Evolutionary conservation across 2,113 vertebrate species (phyloP), one percentile per base, ranked within the genome.

Genomic region (Delphinapterus leucas): DNA sequence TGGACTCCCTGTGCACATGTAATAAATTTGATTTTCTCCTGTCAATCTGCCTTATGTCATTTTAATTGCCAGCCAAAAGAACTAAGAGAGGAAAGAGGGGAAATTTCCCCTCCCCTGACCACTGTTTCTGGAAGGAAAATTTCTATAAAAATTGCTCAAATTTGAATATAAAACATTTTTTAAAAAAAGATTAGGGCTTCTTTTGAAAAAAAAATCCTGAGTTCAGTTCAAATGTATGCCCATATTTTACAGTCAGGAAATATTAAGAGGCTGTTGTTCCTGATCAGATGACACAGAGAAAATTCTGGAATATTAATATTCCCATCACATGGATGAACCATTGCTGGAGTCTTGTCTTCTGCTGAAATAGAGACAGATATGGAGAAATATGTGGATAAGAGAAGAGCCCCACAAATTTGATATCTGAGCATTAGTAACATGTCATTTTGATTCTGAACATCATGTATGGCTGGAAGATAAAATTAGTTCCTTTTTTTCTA

Each of bases 381-480:
- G 53, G 58, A 92, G 25, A 36, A 65, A 76, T 14, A 68, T 0
- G 31, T 90, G 28, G 65, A 13, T 47, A 82, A 68, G 70, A 80
- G 20, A 8, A 85, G 9, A 97, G 28, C 3, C n/a, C 20, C 13
- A 74, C 8, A 41, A 38, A 74, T 80, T 65, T 93, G 88, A 70
- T 71, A 68, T 85, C 25, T 82, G 94, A 89, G 15, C n/a, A 8
- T 87, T 87, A 96, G 33, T 84, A 70, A 76, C n/a, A 80, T 68
- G 28, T n/a, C n/a, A 36, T 77, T 97, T 97, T 93, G 41, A 88
- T 90, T 96, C 44, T 67, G 83, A 96, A 77, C 63, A 95, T 93
- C 58, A 76, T 96, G 70, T 83, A 38, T 84, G 68, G 73, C 38
- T 63, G 14, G 86, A 95, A 95, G 73, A 95, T 95, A 97, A 96